Conservation (phyloP, 1,140 invertebrate genomes). For the Drosophila pandora region DNA sequence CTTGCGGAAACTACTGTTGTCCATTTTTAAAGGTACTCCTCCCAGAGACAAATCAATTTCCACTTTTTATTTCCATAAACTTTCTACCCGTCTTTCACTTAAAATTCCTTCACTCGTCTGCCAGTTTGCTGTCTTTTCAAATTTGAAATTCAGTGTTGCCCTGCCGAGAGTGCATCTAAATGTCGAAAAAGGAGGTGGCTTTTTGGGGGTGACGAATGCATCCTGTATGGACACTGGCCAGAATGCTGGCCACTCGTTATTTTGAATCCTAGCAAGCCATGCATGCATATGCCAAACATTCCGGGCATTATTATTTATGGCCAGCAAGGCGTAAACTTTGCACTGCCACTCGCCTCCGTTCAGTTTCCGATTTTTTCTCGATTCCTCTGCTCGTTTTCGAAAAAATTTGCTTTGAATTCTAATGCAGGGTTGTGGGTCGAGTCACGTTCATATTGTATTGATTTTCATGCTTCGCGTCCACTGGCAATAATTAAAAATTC, state of each 20-base stretch:
- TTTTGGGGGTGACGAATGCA: too few species aligned
- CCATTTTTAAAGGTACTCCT: not conserved
- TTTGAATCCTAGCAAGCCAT: constrained; percentile 22
- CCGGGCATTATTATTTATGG: constrained; percentile 54
- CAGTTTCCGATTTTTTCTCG: constrained; percentile 3
- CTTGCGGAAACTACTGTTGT: not conserved
- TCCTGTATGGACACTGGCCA: constrained; percentile 1
- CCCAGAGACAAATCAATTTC: constrained; percentile 35
- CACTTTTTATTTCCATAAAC: constrained; percentile 56
- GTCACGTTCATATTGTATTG: constrained; percentile 46
- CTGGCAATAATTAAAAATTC: constrained; percentile 78
- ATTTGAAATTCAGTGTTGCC: constrained; percentile 20
- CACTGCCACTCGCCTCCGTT: constrained; percentile 17
- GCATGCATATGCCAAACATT: constrained; percentile 26
- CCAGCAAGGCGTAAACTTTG: constrained; percentile 46
- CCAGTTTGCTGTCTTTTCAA: constrained; percentile 7
- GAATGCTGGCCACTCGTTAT: constrained; percentile 34
- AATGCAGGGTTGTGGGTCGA: constrained; percentile 21
- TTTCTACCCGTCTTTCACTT: constrained; percentile 18
- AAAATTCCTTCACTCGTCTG: not conserved
- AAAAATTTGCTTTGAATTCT: constrained; percentile 36
- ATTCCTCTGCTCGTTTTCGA: constrained; percentile 11
- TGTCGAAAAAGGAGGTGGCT: constrained; percentile 2
- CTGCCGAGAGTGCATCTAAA: constrained; percentile 30
- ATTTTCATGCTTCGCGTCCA: constrained; percentile 53